A percentile compares a stretch with the other conserved stretches of the same genome.
Conservation (phyloP, 2,888 invertebrate species). For the Pheosia gnoma region DNA sequence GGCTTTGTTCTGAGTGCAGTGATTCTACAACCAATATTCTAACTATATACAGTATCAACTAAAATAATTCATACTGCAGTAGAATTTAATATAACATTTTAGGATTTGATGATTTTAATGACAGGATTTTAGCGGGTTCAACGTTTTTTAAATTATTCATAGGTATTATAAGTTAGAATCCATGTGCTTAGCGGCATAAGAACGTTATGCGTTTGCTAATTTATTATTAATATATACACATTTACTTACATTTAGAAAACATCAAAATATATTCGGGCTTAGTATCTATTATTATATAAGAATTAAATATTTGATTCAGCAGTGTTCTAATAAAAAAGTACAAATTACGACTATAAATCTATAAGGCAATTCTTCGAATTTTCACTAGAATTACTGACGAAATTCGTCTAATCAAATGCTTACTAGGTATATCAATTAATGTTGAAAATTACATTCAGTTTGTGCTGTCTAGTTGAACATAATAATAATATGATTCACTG, state of each 20-base stretch:
- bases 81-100: not conserved
- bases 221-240: too few species aligned
- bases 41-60: not conserved
- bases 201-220: too few species aligned
- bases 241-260: too few species aligned
- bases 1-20: not conserved
- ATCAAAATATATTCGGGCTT: too few species aligned
- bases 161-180: too few species aligned
- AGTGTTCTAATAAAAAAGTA: not conserved
- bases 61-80: not conserved
- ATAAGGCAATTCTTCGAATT: not conserved
- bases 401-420: not conserved
- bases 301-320: not conserved
- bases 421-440: not conserved
- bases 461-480: not conserved
- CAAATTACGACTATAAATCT: not conserved
- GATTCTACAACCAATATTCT: not conserved
- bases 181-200: too few species aligned
- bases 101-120: not conserved
- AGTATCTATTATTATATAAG: not conserved
- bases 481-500: not conserved
- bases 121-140: too few species aligned
- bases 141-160: too few species aligned
- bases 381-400: not conserved
- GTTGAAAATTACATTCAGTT: not conserved